A percentile compares a stretch with the other conserved stretches of the same genome.
Evolutionary conservation across 2,797 vertebrate genomes (phyloP).

Genomic region (Novumbra hubbsi): DNA sequence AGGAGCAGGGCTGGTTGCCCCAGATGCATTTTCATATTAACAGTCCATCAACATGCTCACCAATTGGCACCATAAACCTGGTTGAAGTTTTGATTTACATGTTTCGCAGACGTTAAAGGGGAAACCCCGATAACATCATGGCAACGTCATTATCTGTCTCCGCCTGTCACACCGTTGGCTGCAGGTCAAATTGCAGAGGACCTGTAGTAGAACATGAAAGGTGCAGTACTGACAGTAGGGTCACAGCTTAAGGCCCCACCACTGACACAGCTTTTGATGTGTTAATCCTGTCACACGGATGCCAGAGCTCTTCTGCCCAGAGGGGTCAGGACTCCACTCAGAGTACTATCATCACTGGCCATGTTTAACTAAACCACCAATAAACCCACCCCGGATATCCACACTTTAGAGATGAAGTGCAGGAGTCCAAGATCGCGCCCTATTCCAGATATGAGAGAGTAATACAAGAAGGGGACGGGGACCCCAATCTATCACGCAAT

Average conservation of each 20-base stretch:
- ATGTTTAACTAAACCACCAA: constrained; percentile 66
- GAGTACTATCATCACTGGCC: constrained; percentile 61
- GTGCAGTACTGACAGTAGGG: constrained; percentile 66
- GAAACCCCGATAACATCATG: constrained; percentile 64
- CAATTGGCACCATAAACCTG: constrained; percentile 59
- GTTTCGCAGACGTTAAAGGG: constrained; percentile 64
- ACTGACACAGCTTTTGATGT: constrained; percentile 72
- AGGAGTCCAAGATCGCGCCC: background rate
- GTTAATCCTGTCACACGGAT: constrained; percentile 77
- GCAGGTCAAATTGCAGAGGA: constrained; percentile 71
- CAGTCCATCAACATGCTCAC: constrained; percentile 64
- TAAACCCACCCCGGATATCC: constrained; percentile 55
- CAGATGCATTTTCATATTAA: constrained; percentile 53
- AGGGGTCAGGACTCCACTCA: constrained; percentile 62
- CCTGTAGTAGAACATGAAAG: constrained; percentile 78
- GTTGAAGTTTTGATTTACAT: constrained; percentile 64
- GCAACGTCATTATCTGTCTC: constrained; percentile 68
- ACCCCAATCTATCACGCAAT: background rate
- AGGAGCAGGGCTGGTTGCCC: too few relatives aligned
- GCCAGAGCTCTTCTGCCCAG: constrained; percentile 69
- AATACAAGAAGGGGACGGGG: background rate
- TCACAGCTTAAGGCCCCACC: constrained; percentile 65
- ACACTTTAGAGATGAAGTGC: constrained; percentile 45
- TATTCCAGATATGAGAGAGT: background rate
- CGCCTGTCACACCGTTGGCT: constrained; percentile 70